Evolutionary conservation across 2,797 vertebrate species (phyloP).

Genomic region (Mus minutoides): DNA sequence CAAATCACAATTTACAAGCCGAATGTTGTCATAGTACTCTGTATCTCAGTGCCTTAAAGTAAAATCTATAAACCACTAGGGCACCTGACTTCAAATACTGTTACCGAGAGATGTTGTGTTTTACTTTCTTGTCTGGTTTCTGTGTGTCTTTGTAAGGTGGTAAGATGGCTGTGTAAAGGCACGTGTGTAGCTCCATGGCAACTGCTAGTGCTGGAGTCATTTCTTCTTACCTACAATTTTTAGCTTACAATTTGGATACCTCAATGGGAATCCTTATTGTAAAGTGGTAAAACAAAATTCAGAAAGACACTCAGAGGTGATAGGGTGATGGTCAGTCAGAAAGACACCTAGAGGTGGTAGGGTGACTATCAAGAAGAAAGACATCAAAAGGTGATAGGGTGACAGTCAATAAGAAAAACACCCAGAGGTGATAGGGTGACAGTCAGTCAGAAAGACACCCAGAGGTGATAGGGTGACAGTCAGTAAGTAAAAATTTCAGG

Average conservation of each 20-base stretch:
- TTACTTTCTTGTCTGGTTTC: conserved; percentile 76
- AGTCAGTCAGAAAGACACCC: neutral
- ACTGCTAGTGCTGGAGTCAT: conserved; percentile 74
- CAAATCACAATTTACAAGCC: conserved; percentile 59
- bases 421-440: neutral
- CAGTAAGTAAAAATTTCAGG: conserved; percentile 56
- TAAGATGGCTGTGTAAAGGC: conserved; percentile 68
- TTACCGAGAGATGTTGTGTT: conserved; percentile 58
- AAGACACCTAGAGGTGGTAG: conserved; percentile 19
- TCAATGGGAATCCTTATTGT: conserved; percentile 65
- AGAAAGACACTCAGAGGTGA: conserved; percentile 16
- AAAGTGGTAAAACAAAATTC: conserved; percentile 66
- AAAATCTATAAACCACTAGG: conserved; percentile 56
- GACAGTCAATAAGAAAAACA: no score
- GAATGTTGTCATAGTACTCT: conserved; percentile 48
- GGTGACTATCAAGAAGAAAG: neutral
- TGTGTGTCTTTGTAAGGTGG: conserved; percentile 76
- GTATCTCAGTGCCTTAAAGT: conserved; percentile 65
- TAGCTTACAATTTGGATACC: conserved; percentile 57
- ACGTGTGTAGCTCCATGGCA: conserved; percentile 71
- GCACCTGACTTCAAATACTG: conserved; percentile 55
- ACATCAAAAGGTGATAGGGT: no score
- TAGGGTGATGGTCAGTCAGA: neutral
- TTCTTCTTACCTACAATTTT: conserved; percentile 61
- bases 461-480: conserved; percentile 28